Conservation (phyloP, 1,140 invertebrate genomes). For the Orius insidiosus region DNA sequence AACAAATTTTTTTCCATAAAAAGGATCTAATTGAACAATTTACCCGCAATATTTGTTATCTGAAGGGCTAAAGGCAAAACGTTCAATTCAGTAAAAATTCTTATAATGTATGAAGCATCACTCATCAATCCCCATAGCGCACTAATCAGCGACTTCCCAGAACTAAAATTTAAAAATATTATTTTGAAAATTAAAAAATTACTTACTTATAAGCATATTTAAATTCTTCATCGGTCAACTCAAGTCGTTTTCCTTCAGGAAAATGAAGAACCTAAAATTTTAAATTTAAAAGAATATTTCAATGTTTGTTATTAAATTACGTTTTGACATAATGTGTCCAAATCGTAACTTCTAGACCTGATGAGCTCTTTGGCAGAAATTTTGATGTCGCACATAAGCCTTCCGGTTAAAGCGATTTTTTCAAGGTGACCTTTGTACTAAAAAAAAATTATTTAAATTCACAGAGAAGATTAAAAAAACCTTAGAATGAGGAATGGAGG, state of each 20-base stretch:
- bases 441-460: conserved; percentile 16
- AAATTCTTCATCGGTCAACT: conserved; percentile 51
- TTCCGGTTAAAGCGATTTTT: conserved; percentile 46
- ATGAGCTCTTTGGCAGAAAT: conserved; percentile 87
- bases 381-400: conserved; percentile 86
- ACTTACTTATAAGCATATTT: conserved; percentile 39
- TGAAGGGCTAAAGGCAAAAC: conserved; percentile 84
- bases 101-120: conserved; percentile 64
- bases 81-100: conserved; percentile 79
- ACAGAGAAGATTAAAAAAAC: conserved; percentile 1
- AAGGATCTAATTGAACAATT: background rate
- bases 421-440: conserved; percentile 30
- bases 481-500: conserved; percentile 23
- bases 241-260: conserved; percentile 42
- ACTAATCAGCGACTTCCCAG: conserved; percentile 45
- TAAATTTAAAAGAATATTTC: conserved; percentile 10
- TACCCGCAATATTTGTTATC: conserved; percentile 84
- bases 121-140: conserved; percentile 65
- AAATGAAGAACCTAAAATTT: conserved; percentile 18
- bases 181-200: background rate
- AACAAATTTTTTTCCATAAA: background rate
- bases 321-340: conserved; percentile 61
- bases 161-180: conserved; percentile 20
- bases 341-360: conserved; percentile 75
- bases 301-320: conserved; percentile 7